Base-by-base conservation (phyloP, 2,888 invertebrate species). In the Epistrophella euchroma region DNA sequence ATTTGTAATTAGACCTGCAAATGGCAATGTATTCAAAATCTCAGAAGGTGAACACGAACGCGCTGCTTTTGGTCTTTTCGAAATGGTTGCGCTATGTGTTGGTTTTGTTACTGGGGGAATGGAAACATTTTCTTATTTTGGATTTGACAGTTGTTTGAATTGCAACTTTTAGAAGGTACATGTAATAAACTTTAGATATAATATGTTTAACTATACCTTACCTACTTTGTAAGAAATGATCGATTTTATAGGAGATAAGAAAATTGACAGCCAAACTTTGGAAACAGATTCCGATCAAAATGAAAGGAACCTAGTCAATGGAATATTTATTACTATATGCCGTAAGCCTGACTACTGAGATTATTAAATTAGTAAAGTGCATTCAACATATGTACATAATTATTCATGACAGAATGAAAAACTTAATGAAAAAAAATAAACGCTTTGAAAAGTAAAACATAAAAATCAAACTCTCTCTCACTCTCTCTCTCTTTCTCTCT, bases 1-100 rank as follows among this genome's bases (percentile, higher is more conserved):
- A 85, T 85, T 85, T 85, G 85, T 85, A 85, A 85, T 85, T 85
- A 80, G 85, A 73, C 55, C 80, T 73, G 72, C 68, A 80, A 85
- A 70, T 80, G 76, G 75, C 35, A 56, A 60, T 77, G 35, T 78
- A 78, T 78, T 77, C 60, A 62, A 83, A 68, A 75, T 76, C 75
- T 71, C 56, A 28, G 60, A n/a, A 25, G 60, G 62, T 66, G 32
- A 40, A 60, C 81, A 76, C 62, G 75, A 80, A 45, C 22, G 45
- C 15, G 64, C 50, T 66, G 58, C n/a, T 43, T 66, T 35, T 66
- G 28, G 17, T 15, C 13, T 47, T 55, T 66, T 52, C 32, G n/a
- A 37, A 78, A 68, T 60, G 58, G 13, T 4, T 66, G 32, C 19
- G 47, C 62, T 32, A n/a, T 40, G 10, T 25, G 35, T 25, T 13